Evolutionary conservation across 2,797 vertebrate genomes (phyloP), one percentile per base, ranked within the genome.

Genomic region (Pangasius krempfi): DNA sequence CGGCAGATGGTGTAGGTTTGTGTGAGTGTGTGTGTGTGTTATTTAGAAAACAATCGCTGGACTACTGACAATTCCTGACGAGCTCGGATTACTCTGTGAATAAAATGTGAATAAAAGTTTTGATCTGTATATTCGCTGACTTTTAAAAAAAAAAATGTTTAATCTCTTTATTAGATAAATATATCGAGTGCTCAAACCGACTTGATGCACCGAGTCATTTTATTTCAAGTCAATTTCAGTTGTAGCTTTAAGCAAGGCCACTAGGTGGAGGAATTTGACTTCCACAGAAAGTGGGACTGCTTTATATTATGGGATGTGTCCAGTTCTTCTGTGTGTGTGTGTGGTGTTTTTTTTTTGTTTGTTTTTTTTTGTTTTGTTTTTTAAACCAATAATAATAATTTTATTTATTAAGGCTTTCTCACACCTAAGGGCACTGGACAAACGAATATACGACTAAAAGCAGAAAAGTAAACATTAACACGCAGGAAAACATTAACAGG

Each of bases 251-350:
- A 76, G 62, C 56, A 83, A 10, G 0, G 84, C 92, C 93, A 92
- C 93, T 90, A 93, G 93, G 89, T 91, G 93, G 93, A 78, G 90
- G 56, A 58, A 89, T 90, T 86, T n/a, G 44, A 66, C 90, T 92
- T 89, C 72, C 13, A 85, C 37, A 90, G 62, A 73, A 56, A 54
- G 20, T 8, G 27, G n/a, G 12, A 22, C 54, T 4, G 47, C 64
- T 68, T 25, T 68, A 22, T 70, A 25, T 33, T 72, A 54, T 52
- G 50, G 66, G 66, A 70, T 54, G 64, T 70, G 83, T 25, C n/a
- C 44, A 70, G 13, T 37, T 85, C 64, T 70, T 37, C 66, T 44
- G 44, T 47, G 44, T 47, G 44, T 44, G 44, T 44, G 44, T 44
- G 44, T 47, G 44, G 0, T 44, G 5, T 33, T 44, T 0, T 13